Conservation (phyloP, 2,888 invertebrate species). For the Meiosimyza decipiens region DNA sequence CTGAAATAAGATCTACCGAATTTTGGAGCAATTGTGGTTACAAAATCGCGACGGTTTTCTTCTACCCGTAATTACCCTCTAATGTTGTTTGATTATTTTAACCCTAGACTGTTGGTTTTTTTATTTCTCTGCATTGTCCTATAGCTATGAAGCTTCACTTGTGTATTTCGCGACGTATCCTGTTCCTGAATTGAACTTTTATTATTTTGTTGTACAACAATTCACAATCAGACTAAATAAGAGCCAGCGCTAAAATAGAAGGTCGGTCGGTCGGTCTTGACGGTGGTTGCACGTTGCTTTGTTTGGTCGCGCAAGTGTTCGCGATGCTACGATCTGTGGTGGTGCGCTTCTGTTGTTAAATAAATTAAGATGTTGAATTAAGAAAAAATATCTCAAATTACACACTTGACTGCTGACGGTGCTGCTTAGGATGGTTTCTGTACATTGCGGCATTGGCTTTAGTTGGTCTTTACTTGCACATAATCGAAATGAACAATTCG, state of each 20-base stretch:
- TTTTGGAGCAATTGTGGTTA: background rate
- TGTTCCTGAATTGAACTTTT: conserved; percentile 25
- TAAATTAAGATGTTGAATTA: conserved; percentile 52
- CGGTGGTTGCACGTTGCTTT: conserved; percentile 30
- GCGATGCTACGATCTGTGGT: conserved; percentile 32
- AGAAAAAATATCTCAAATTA: conserved; percentile 64
- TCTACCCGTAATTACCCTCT: conserved; percentile 26
- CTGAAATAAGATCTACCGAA: background rate
- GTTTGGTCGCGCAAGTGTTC: conserved; percentile 34
- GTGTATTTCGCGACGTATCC: conserved; percentile 25
- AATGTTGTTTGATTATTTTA: conserved; percentile 10
- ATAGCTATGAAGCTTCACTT: too few relatives aligned
- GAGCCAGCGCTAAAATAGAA: conserved; percentile 13
- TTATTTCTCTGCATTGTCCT: background rate
- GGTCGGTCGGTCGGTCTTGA: conserved; percentile 30
- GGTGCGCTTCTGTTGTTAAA: conserved; percentile 46
- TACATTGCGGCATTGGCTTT: conserved; percentile 5
- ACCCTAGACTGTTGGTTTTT: conserved; percentile 9
- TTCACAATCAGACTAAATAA: background rate
- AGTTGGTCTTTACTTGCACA: conserved; percentile 26
- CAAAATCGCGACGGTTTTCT: background rate
- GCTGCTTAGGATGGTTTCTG: conserved; percentile 23
- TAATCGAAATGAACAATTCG: conserved; percentile 43
- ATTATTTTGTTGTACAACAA: conserved; percentile 11
- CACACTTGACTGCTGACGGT: conserved; percentile 58